Evolutionary conservation across 2,113 vertebrate species (phyloP), one percentile per base, ranked within the genome.

Genomic region (Numenius arquata): DNA sequence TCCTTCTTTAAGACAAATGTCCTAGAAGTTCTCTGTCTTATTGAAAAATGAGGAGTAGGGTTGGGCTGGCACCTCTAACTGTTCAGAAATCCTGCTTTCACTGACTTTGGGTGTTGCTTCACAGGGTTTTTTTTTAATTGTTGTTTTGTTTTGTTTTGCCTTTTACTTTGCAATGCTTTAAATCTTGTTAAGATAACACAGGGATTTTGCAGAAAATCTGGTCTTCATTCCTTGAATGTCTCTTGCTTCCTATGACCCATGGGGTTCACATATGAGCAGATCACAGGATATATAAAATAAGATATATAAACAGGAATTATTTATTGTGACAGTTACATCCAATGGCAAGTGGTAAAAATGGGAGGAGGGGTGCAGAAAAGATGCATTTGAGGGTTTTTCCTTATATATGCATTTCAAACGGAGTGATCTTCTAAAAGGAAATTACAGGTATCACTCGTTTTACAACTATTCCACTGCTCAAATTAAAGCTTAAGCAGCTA

Each of bases 401-500:
- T 63, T 21, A 3, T 70, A 29, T 40, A 61, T n/a, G 21, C 9
- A 52, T 92, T 95, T 96, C 93, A 93, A 89, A 93, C 9, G 63
- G 66, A 75, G 30, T 25, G 43, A 71, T 93, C 56, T 48, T 61
- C 27, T 29, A 26, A 91, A 95, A 91, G 48, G 93, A 97, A 98
- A 97, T 97, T 93, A 92, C 89, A 98, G 89, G 94, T 98, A 96
- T 95, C 96, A 62, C 74, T 97, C 15, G 0, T 95, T 97, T 96
- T 92, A 85, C 70, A 91, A 50, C 56, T 85, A 62, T 84, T 93
- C 77, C 52, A 63, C 78, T 92, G 93, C 95, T 96, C 88, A 96
- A 96, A 97, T 97, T 94, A 96, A 96, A 96, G 91, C 95, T 96
- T 95, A 95, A 97, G 94, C 67, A 97, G 93, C 72, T 92, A 93